These are phyloP conservation scores for Tenthredo livida DNA, from an alignment of 2,888 invertebrate genomes.

Conservation along the genomic window DNA sequence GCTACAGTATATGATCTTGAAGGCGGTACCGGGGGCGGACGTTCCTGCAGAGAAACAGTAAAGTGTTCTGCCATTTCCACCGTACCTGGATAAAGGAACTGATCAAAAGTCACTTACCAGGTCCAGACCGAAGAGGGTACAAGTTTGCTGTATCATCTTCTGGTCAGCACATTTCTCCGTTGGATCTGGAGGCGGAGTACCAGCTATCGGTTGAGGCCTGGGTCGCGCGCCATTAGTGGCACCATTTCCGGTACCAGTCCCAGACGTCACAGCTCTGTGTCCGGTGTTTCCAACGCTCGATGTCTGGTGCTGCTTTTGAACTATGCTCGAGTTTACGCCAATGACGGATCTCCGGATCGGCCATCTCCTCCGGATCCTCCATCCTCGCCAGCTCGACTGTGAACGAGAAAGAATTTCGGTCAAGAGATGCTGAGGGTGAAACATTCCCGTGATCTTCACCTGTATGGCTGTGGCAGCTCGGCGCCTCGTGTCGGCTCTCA, in stretches of 20 bases:
- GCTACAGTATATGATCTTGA: conserved; percentile 94
- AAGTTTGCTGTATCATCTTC: conserved; percentile 93
- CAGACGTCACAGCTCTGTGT: conserved; percentile 73
- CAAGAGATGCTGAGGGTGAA: too few relatives aligned
- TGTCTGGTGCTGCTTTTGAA: conserved; percentile 70
- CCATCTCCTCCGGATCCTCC: conserved; percentile 86
- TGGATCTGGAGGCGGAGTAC: conserved; percentile 91
- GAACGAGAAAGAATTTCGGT: neutral
- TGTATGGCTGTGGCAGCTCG: conserved; percentile 92
- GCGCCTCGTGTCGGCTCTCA: conserved; percentile 88
- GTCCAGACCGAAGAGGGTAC: conserved; percentile 93
- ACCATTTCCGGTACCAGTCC: conserved; percentile 60
- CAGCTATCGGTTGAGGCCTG: conserved; percentile 93
- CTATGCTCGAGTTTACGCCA: conserved; percentile 68
- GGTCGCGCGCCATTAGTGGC: conserved; percentile 83
- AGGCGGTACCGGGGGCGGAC: conserved; percentile 95
- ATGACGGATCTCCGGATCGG: conserved; percentile 79
- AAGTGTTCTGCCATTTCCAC: conserved; percentile 38
- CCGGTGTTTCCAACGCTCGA: conserved; percentile 62
- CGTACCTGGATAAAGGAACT: neutral
- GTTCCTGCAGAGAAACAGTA: conserved; percentile 83
- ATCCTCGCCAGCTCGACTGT: conserved; percentile 90
- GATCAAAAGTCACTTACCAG: conserved; percentile 81
- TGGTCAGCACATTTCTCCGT: conserved; percentile 91
- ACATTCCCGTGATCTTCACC: conserved; percentile 59